Evolutionary conservation across 2,888 invertebrate species (phyloP).

Genomic region (Scaptomyza reducta): DNA sequence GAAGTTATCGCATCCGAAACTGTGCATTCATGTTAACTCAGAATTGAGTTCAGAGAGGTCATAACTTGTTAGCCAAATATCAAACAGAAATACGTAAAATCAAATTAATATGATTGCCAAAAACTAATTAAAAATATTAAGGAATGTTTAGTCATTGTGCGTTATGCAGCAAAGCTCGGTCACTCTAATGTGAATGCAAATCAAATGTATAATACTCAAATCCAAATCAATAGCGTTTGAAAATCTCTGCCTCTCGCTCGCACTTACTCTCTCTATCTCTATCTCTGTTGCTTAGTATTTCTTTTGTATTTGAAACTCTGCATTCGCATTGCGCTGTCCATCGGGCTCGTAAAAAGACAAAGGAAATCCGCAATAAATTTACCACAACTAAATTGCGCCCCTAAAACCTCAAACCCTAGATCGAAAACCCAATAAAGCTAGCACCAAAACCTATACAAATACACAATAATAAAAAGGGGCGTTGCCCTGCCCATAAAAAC

Average conservation of each 20-base stretch:
- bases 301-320: constrained; percentile 14
- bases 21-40: too few species aligned
- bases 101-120: background rate
- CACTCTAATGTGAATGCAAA: background rate
- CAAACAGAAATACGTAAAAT: background rate
- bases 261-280: background rate
- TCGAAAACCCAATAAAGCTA: constrained; percentile 38
- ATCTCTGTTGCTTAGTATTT: constrained; percentile 35
- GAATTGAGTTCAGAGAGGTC: too few species aligned
- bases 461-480: constrained; percentile 29
- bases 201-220: constrained; percentile 27
- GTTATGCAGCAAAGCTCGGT: background rate
- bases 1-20: too few species aligned
- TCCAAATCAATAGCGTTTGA: constrained; percentile 32
- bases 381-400: constrained; percentile 63
- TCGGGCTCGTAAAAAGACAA: constrained; percentile 62
- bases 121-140: background rate
- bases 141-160: background rate
- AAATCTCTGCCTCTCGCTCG: constrained; percentile 9
- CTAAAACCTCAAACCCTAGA: constrained; percentile 16
- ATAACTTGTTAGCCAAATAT: too few species aligned
- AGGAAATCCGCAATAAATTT: constrained; percentile 73
- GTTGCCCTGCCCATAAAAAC: constrained; percentile 67
- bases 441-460: constrained; percentile 2
- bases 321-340: constrained; percentile 32